Evolutionary conservation across 2,888 invertebrate genomes (phyloP).

Genomic region (Germaria angustata): DNA sequence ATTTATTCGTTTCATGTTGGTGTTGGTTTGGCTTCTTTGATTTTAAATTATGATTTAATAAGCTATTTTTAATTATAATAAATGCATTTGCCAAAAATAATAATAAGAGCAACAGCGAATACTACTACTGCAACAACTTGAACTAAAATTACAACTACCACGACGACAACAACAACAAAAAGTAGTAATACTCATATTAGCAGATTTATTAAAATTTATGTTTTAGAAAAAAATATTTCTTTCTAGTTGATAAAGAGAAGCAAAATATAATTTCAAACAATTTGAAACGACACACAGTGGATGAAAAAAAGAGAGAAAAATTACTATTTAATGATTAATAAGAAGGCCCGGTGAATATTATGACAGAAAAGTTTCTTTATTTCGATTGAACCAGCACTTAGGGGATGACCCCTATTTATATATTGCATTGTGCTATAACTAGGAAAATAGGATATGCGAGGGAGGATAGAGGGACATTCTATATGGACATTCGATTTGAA

Average conservation of each 20-base stretch:
- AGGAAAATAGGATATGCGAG: no score
- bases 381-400: no score
- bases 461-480: no score
- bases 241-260: neutral
- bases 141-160: conserved; percentile 28
- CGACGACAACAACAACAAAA: conserved; percentile 22
- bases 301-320: neutral
- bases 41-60: conserved; percentile 76
- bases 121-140: conserved; percentile 43
- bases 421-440: no score
- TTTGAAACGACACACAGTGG: conserved; percentile 26
- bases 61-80: conserved; percentile 73
- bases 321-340: no score
- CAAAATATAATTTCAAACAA: neutral
- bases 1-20: conserved; percentile 71
- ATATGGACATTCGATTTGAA: no score
- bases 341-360: no score
- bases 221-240: conserved; percentile 16
- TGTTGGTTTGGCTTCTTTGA: conserved; percentile 68
- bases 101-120: conserved; percentile 6
- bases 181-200: conserved; percentile 61
- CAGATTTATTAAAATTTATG: conserved; percentile 58
- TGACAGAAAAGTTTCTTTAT: no score
- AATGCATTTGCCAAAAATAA: conserved; percentile 66
- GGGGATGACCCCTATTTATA: no score